Evolutionary conservation across 1,140 invertebrate species (phyloP).

Genomic region (Fopius arisanus): DNA sequence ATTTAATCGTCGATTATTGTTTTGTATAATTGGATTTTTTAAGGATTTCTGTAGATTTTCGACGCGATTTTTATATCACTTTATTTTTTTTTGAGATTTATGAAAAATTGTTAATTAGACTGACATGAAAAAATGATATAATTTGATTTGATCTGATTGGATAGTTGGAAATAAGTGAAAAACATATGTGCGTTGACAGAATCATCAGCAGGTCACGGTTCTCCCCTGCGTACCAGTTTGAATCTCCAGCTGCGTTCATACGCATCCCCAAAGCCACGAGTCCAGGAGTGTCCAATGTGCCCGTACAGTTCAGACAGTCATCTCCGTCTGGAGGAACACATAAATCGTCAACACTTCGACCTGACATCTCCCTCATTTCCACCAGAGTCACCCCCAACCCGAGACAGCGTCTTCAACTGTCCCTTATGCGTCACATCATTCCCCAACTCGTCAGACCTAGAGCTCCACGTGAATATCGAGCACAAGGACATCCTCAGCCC

Average conservation of each 20-base stretch:
- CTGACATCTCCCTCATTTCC: slow-evolving; percentile 77
- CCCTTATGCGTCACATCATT: slow-evolving; percentile 79
- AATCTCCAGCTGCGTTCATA: slow-evolving; percentile 64
- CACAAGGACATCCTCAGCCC: slow-evolving; percentile 75
- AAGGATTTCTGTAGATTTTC: too few relatives aligned
- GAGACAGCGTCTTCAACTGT: slow-evolving; percentile 67
- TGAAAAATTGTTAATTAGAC: too few relatives aligned
- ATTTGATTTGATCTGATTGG: too few relatives aligned
- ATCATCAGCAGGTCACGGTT: slow-evolving; percentile 61
- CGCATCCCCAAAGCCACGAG: slow-evolving; percentile 56
- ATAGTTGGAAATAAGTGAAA: too few relatives aligned
- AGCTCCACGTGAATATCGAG: slow-evolving; percentile 86
- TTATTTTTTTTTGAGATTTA: too few relatives aligned
- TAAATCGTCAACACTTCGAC: slow-evolving; percentile 86
- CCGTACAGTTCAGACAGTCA: slow-evolving; percentile 79
- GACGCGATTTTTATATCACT: too few relatives aligned
- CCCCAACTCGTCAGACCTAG: slow-evolving; percentile 77
- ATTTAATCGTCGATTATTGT: too few relatives aligned
- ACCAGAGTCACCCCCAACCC: slow-evolving; percentile 58
- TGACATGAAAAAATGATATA: too few relatives aligned
- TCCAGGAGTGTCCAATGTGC: slow-evolving; percentile 79
- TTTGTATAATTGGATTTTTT: too few relatives aligned
- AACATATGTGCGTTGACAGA: too few relatives aligned
- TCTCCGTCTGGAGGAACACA: slow-evolving; percentile 80
- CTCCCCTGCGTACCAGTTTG: slow-evolving; percentile 66